Evolutionary conservation across 2,888 invertebrate species (phyloP).

Genomic region (Parasteatoda lunata): DNA sequence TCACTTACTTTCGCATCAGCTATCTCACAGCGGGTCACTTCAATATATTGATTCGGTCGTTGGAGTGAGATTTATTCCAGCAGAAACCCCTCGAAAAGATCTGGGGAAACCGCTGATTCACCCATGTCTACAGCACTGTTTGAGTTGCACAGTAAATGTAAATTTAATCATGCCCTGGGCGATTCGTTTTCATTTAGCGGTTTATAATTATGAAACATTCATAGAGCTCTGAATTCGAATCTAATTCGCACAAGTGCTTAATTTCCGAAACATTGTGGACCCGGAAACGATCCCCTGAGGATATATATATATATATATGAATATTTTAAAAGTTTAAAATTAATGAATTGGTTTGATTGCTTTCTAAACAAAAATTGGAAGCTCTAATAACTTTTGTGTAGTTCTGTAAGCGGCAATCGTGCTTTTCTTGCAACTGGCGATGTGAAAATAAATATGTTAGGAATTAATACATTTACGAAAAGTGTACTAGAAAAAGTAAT

Average conservation of each 20-base stretch:
- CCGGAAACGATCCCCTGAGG: too few relatives aligned
- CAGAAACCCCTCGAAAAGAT: not conserved
- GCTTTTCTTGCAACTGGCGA: too few relatives aligned
- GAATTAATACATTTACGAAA: too few relatives aligned
- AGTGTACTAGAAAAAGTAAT: too few relatives aligned
- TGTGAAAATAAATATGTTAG: too few relatives aligned
- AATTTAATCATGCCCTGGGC: not conserved
- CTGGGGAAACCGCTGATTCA: not conserved
- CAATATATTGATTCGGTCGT: not conserved
- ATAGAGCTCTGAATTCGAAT: not conserved
- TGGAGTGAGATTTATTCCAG: not conserved
- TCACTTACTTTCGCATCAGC: constrained; percentile 5
- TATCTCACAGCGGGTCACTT: not conserved
- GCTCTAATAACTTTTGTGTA: too few relatives aligned
- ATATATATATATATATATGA: too few relatives aligned
- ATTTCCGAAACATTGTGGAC: too few relatives aligned
- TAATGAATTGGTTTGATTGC: too few relatives aligned
- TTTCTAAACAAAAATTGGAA: too few relatives aligned
- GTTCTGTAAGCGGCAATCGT: too few relatives aligned
- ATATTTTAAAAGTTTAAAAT: too few relatives aligned
- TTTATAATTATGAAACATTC: not conserved
- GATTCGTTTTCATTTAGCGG: not conserved
- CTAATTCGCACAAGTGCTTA: not conserved
- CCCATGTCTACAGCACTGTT: not conserved
- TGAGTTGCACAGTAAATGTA: not conserved